Base-by-base conservation (phyloP, 2,113 vertebrate species). In the Bufo gargarizans region DNA sequence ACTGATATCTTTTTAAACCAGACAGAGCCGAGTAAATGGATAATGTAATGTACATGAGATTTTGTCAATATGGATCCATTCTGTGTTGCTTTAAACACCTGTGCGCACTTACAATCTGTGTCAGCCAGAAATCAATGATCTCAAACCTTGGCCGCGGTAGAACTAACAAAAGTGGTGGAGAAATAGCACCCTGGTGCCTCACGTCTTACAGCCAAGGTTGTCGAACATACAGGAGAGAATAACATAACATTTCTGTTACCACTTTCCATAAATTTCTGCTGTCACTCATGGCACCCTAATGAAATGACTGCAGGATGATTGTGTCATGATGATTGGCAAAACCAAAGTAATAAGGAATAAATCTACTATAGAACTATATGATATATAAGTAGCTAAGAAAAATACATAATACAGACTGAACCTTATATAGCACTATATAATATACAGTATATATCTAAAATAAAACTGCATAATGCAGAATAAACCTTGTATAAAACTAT, bases 31-130 rank as follows among this genome's bases (percentile, higher is more conserved):
- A 49, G 72, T 76, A 76, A 50, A 76, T 76, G 45, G 72, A 76
- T 76, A 76, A 76, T 76, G 72, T 50, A 76, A 76, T 47, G 20
- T 76, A 47, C 72, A 76, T 76, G 72, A 76, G 47, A 49, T 50
- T 43, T 74, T 74, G 72, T 76, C 72, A 76, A 76, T 76, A 76
- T 50, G 72, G 72, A 76, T 76, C 72, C 17, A 76, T 76, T 76
- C 72, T 76, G 72, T 76, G 72, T 11, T 76, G 9, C 72, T 76
- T 16, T 47, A 74, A 19, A 49, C 17, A 74, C 71, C 71, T 49
- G 45, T 19, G 43, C 3, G 14, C 71, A 74, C 45, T 49, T 76
- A 49, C 72, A 76, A 19, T 76, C 72, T 50, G 43, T 74, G 16
- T 43, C 33, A 47, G 16, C 45, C 9, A 50, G 72, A 76, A 76